phyloP scores from a whole-genome alignment of 2,113 vertebrate species.

The Anser cygnoides region DNA sequence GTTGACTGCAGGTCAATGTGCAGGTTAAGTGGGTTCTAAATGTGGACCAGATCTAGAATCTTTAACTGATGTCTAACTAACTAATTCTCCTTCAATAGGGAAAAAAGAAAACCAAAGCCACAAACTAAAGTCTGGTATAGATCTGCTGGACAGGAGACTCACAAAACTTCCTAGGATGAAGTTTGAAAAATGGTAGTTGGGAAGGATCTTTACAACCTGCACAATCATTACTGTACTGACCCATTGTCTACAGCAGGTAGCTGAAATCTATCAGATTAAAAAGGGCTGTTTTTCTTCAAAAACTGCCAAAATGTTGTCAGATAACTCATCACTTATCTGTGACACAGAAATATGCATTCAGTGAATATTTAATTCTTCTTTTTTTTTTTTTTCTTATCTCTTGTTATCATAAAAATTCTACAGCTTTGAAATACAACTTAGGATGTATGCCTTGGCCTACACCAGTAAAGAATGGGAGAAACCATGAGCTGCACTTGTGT shows the following conservation, averaged over 20 bases:
- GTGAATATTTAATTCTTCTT: not conserved
- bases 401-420: not conserved
- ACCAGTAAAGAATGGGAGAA: not conserved
- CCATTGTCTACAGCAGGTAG: not conserved
- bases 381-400: not conserved
- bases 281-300: not conserved
- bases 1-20: not conserved
- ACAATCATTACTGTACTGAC: accelerated
- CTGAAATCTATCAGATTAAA: not conserved
- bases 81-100: not conserved
- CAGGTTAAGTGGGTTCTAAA: not conserved
- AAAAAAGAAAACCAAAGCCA: not conserved
- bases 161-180: not conserved
- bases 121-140: not conserved
- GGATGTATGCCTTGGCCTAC: not conserved
- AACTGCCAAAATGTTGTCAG: not conserved
- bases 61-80: not conserved
- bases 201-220: not conserved
- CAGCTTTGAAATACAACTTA: not conserved
- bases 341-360: not conserved
- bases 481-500: not conserved
- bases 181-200: not conserved
- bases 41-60: not conserved
- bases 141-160: not conserved
- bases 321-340: not conserved